Evolutionary conservation across 1,140 invertebrate species (phyloP).

Genomic region (Drosophila kohkoa): DNA sequence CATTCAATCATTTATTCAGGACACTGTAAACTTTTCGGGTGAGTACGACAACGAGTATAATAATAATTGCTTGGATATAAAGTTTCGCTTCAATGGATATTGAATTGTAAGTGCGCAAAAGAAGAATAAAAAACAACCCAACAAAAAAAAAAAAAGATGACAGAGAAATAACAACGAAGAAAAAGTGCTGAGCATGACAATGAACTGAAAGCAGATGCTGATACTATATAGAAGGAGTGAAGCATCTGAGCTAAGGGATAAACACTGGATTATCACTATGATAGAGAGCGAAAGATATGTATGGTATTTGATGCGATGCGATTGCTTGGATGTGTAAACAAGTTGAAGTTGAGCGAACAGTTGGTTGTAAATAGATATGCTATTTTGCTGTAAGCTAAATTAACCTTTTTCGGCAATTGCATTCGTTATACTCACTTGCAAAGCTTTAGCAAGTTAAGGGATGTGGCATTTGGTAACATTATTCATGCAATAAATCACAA

Average conservation of each 20-base stretch:
- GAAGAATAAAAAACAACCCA: too few species aligned
- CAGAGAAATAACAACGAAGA: background rate
- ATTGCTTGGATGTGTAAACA: conserved; percentile 16
- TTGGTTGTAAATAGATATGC: conserved; percentile 26
- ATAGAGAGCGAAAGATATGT: background rate
- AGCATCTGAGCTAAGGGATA: conserved; percentile 4
- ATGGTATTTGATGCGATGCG: conserved; percentile 6
- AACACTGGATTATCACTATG: conserved; percentile 26
- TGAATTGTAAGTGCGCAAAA: conserved; percentile 16
- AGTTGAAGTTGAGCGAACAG: conserved; percentile 12
- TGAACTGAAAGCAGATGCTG: conserved; percentile 10
- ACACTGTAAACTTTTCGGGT: conserved; percentile 31
- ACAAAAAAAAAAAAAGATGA: too few species aligned
- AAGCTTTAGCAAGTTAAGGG: conserved; percentile 26
- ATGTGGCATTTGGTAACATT: conserved; percentile 42
- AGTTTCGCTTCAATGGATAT: conserved; percentile 31
- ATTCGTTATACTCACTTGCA: conserved; percentile 24
- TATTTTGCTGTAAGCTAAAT: conserved; percentile 27
- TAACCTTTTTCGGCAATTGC: conserved; percentile 38
- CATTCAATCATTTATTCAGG: conserved; percentile 46
- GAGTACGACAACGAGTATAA: conserved; percentile 24
- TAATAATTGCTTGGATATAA: conserved; percentile 42
- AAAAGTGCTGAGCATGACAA: conserved; percentile 15
- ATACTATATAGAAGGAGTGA: conserved; percentile 5
- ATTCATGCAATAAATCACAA: conserved; percentile 50